These are phyloP conservation scores for Epinephelus coioides DNA, from an alignment of 2,797 vertebrate genomes.

Conservation along the genomic window DNA sequence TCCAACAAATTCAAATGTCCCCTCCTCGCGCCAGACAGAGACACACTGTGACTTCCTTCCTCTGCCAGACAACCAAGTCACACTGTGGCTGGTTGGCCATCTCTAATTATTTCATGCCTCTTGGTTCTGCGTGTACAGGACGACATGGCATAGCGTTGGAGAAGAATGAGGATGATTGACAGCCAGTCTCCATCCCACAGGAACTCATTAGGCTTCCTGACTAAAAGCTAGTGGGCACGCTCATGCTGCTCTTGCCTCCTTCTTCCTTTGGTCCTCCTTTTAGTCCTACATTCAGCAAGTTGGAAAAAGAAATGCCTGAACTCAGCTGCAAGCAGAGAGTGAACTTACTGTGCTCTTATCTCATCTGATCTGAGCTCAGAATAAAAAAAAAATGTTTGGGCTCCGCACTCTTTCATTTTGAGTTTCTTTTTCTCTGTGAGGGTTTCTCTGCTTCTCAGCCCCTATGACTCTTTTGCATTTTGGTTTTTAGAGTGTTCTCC, in stretches of 20 bases:
- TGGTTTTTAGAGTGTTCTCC: constrained; percentile 76
- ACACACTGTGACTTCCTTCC: constrained; percentile 65
- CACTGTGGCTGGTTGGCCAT: constrained; percentile 93
- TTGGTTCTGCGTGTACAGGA: constrained; percentile 92
- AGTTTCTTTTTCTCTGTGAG: constrained; percentile 76
- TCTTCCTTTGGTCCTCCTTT: constrained; percentile 86
- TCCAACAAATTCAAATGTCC: constrained; percentile 55
- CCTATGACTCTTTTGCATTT: constrained; percentile 77
- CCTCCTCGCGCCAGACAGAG: constrained; percentile 44
- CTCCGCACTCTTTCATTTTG: constrained; percentile 81
- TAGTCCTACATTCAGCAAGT: constrained; percentile 85
- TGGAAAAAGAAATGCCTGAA: constrained; percentile 83
- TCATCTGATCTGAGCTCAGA: constrained; percentile 84
- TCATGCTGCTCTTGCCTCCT: constrained; percentile 80
- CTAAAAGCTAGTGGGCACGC: constrained; percentile 89
- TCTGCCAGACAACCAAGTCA: constrained; percentile 63
- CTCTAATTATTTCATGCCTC: constrained; percentile 99
- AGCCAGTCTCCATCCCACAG: constrained; percentile 93
- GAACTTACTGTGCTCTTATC: constrained; percentile 83
- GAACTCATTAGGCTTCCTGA: constrained; percentile 97
- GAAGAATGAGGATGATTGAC: constrained; percentile 92
- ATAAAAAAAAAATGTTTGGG: constrained; percentile 70
- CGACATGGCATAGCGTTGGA: constrained; percentile 88
- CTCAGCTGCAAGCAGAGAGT: constrained; percentile 78
- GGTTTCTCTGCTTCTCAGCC: constrained; percentile 73